phyloP scores from a whole-genome alignment of 37 sponge, comb jelly and placozoan species.

The Diacarnus erythraeanus region DNA sequence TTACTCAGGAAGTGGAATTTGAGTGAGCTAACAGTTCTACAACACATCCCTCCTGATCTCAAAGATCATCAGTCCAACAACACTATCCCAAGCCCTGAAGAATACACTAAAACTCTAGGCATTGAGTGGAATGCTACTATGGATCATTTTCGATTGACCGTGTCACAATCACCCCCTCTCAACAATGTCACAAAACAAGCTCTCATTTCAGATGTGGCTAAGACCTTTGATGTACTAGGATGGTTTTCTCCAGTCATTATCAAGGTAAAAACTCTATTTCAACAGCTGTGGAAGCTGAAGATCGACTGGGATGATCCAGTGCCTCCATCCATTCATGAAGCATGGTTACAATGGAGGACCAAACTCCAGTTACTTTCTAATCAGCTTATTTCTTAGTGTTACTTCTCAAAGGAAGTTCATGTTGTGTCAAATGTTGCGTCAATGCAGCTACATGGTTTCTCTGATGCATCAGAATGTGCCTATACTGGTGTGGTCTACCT shows the following conservation, averaged over 20 bases:
- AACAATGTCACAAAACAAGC: too few species aligned
- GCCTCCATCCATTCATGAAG: neutral
- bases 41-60: neutral
- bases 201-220: too few species aligned
- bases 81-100: neutral
- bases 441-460: too few species aligned
- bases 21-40: neutral
- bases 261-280: slow-evolving; percentile 1
- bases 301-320: too few species aligned
- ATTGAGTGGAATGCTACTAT: neutral
- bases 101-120: neutral
- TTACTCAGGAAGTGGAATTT: neutral
- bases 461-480: neutral
- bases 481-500: slow-evolving; percentile 45
- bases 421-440: too few species aligned
- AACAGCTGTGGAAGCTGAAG: neutral
- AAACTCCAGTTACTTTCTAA: too few species aligned
- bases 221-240: too few species aligned
- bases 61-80: neutral
- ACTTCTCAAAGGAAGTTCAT: too few species aligned
- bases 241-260: slow-evolving; percentile 32
- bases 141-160: neutral
- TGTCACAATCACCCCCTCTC: too few species aligned
- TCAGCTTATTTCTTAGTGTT: too few species aligned
- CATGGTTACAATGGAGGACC: neutral